phyloP scores from a whole-genome alignment of 2,888 invertebrate species.

The Tenthredo livida region DNA sequence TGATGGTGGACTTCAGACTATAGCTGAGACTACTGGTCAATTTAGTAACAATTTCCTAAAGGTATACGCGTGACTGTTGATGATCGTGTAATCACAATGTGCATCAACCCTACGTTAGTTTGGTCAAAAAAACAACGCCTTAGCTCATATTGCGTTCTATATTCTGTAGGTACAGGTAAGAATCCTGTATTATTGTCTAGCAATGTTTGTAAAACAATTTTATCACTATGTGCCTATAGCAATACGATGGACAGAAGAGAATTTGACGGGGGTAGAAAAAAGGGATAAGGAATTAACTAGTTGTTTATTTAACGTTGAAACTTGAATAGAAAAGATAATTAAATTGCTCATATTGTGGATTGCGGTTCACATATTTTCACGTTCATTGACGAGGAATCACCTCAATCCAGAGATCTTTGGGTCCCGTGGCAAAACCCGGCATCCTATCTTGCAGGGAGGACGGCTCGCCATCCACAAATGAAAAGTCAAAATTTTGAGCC shows the following conservation, averaged over 20 bases:
- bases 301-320: not conserved
- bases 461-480: constrained; percentile 79
- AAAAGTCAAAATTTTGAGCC: constrained; percentile 83
- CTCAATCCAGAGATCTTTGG: constrained; percentile 82
- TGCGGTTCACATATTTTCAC: not conserved
- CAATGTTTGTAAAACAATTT: too few species aligned
- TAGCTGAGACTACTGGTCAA: constrained; percentile 6
- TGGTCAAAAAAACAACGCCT: too few species aligned
- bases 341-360: not conserved
- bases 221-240: not conserved
- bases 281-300: too few species aligned
- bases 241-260: not conserved
- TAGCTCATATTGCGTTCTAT: not conserved
- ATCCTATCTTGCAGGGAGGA: constrained; percentile 75
- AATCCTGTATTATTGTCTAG: too few species aligned
- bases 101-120: not conserved
- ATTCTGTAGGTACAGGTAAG: not conserved
- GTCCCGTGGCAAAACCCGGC: constrained; percentile 80
- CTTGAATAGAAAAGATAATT: not conserved
- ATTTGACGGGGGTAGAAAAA: not conserved
- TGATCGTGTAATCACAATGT: not conserved
- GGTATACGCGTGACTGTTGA: not conserved
- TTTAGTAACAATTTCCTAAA: constrained; percentile 14
- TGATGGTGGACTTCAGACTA: not conserved
- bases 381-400: constrained; percentile 75